Percentiles rank a stretch among this genome's conserved stretches.
phyloP scores from a whole-genome alignment of 2,797 vertebrate species.

The Mormyrops boulengeri region DNA sequence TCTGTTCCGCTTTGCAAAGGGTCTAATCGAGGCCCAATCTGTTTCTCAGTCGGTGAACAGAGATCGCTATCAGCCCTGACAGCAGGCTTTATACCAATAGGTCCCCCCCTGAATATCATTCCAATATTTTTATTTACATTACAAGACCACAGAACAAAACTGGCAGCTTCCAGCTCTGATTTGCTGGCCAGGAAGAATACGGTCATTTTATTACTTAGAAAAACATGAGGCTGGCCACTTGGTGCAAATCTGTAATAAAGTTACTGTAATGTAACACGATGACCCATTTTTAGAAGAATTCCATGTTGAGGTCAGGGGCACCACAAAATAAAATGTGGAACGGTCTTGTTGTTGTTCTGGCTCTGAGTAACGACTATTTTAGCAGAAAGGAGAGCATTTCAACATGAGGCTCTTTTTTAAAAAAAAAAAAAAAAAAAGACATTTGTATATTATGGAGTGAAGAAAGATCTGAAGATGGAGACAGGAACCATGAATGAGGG shows the following conservation, averaged over 20 bases:
- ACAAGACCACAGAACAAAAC: neutral
- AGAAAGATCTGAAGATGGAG: neutral
- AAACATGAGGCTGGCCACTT: neutral
- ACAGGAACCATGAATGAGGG: neutral
- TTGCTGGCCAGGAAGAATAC: neutral
- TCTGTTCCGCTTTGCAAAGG: neutral
- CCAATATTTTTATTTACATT: neutral
- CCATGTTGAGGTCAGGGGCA: neutral
- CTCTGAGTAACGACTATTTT: neutral
- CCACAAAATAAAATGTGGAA: neutral
- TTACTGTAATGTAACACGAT: neutral
- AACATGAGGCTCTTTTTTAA: neutral
- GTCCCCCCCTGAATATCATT: neutral
- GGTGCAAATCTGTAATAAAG: neutral
- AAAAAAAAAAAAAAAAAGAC: neutral
- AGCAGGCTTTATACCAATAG: neutral
- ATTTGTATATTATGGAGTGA: neutral
- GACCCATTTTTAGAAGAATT: neutral
- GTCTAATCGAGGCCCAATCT: neutral
- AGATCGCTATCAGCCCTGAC: neutral
- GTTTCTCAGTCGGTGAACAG: neutral
- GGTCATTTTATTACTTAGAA: neutral
- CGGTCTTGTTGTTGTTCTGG: neutral
- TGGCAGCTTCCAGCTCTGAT: neutral
- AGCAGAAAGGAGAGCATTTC: neutral